Conservation (phyloP, 2,888 invertebrate species). For the Andrena flavipes region DNA sequence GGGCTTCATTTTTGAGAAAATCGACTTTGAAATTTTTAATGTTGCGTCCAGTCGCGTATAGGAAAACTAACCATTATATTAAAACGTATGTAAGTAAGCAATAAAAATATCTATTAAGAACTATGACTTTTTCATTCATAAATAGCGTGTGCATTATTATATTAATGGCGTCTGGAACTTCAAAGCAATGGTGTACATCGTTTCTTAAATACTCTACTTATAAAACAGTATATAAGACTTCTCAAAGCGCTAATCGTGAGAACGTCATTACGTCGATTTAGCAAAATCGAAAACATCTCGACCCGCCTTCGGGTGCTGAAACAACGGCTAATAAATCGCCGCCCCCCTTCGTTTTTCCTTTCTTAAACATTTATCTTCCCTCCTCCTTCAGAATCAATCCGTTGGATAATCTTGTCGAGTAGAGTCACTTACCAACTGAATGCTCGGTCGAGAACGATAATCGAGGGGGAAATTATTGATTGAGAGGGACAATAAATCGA, state of each 20-base stretch:
- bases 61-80: too few species aligned
- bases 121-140: too few species aligned
- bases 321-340: conserved; percentile 19
- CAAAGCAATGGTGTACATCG: too few species aligned
- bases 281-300: conserved; percentile 18
- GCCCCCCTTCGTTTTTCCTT: conserved; percentile 10
- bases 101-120: too few species aligned
- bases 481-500: conserved; percentile 68
- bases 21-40: too few species aligned
- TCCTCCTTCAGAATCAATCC: conserved; percentile 6
- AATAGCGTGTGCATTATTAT: too few species aligned
- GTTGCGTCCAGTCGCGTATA: too few species aligned
- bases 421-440: conserved; percentile 28
- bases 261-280: background rate
- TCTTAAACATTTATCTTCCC: conserved; percentile 29
- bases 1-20: too few species aligned
- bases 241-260: background rate
- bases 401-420: conserved; percentile 38
- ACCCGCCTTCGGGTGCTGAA: background rate
- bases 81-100: too few species aligned
- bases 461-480: conserved; percentile 63
- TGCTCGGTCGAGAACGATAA: conserved; percentile 16
- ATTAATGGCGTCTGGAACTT: too few species aligned
- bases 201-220: too few species aligned
- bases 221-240: too few species aligned